Evolutionary conservation across 2,113 vertebrate genomes (phyloP), one percentile per base, ranked within the genome.

Genomic region (Probosciger aterrimus): DNA sequence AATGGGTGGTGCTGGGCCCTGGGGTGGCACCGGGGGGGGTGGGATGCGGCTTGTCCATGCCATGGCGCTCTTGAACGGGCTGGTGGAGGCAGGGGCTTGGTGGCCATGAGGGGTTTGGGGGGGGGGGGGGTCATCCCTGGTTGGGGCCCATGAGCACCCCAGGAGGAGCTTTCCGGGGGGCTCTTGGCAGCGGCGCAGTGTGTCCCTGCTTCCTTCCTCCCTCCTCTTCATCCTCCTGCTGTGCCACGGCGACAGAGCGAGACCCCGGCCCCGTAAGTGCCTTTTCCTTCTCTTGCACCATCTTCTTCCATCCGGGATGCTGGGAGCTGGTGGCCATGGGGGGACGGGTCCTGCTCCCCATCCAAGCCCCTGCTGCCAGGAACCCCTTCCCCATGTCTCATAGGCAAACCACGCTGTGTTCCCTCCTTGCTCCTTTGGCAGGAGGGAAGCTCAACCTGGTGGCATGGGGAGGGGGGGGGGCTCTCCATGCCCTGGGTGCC

Each of bases 241-340:
- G 73, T 96, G 89, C 93, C 75, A 84, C 63, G 88, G 96, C 4
- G 78, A 95, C 97, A 97, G 98, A 98, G 83, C 96, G 97, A 94
- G 98, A 98, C 96, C 96, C 97, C 0, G 97, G 98, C 75, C 97
- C 98, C 0, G 98, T 98, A 93, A 98, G 98, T 98, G 80, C 74
- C 47, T 81, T 80, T 88, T 47, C 17, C 55, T 55, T 37, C 47
- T 69, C 46, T 47, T 30, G 11, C 44, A 6, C 50, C 57, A 7
- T 59, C 57, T 23, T 59, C 33, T 33, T 35, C 22, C 57, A n/a
- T 59, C 57, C 1, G 14, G 49, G 70, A 46, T 31, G 33, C 39
- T 2, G 6, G 20, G 27, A 11, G 62, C 4, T 4, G 82, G 60
- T 1, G 33, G 33, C 28, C 3, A 1, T 1, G 8, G 5, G n/a